Base-by-base conservation (phyloP, 2,797 vertebrate genomes). In the Yasuhikotakia modesta region DNA sequence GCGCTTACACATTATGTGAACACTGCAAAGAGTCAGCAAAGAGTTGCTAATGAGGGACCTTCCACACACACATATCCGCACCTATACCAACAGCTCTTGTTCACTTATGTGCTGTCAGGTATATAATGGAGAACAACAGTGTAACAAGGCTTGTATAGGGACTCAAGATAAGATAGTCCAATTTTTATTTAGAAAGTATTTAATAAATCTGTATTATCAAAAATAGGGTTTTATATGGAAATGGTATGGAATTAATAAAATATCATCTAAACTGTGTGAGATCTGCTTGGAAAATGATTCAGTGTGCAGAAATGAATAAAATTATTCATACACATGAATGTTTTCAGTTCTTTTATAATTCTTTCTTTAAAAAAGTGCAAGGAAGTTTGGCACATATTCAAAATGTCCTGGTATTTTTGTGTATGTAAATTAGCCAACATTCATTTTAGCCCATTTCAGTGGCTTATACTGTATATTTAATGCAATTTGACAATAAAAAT, bases 131-230 rank as follows among this genome's bases (percentile, higher is more conserved):
- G 83, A 83, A 88, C 79, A 85, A 84, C 81, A 88, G 90, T 90
- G 93, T 94, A 92, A 93, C 90, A 88, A 87, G 88, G 87, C 84
- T 89, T 87, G 85, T 91, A 89, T 86, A 79, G 85, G 89, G 89
- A 88, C 32, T n/a, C n/a, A n/a, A n/a, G n/a, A n/a, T n/a, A n/a
- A n/a, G n/a, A n/a, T n/a, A n/a, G n/a, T n/a, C n/a, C n/a, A n/a
- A n/a, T n/a, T n/a, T n/a, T n/a, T n/a, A n/a, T n/a, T n/a, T n/a
- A n/a, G n/a, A n/a, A n/a, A n/a, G n/a, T n/a, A n/a, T n/a, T n/a
- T n/a, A n/a, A n/a, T n/a, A n/a, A n/a, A n/a, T n/a, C n/a, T n/a
- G n/a, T n/a, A n/a, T n/a, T n/a, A n/a, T n/a, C n/a, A 43, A 43
- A 35, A 43, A 43, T 8, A 43, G 8, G 8, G 10, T 43, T 43